phyloP scores from a whole-genome alignment of 1,140 invertebrate genomes.

The Drosophila sproati region DNA sequence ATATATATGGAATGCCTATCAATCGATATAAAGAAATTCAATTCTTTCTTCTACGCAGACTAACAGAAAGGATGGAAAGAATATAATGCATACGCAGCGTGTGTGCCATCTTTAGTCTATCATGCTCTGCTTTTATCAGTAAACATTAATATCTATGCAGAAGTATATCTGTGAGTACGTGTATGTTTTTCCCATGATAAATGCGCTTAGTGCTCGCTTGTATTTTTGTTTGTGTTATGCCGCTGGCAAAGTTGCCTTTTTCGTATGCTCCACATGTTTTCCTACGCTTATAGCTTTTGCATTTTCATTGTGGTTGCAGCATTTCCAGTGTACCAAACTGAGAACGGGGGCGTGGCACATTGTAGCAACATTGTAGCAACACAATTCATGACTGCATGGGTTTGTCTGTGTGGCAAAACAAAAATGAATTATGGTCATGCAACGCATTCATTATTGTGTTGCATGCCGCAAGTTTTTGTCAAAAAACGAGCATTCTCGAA shows the following conservation, averaged over 20 bases:
- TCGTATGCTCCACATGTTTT: constrained; percentile 35
- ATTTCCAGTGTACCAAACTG: constrained; percentile 2
- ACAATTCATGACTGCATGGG: constrained; percentile 16
- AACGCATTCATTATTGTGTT: constrained; percentile 35
- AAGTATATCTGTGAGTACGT: neutral
- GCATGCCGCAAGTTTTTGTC: constrained; percentile 13
- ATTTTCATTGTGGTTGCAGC: constrained; percentile 28
- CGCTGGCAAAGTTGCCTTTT: constrained; percentile 25
- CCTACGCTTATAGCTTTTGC: constrained; percentile 28
- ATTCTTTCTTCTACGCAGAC: constrained; percentile 20
- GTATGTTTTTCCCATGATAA: constrained; percentile 34
- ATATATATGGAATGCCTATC: constrained; percentile 45
- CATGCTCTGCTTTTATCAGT: constrained; percentile 38
- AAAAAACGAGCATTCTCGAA: constrained; percentile 7
- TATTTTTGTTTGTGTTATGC: constrained; percentile 22
- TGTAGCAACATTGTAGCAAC: constrained; percentile 4
- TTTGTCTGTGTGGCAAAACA: constrained; percentile 15
- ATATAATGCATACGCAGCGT: constrained; percentile 47
- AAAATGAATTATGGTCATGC: constrained; percentile 37
- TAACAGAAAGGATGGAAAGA: constrained; percentile 12
- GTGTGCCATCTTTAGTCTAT: constrained; percentile 36
- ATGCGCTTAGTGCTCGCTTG: constrained; percentile 29
- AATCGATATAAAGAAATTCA: constrained; percentile 62
- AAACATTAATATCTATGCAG: constrained; percentile 40
- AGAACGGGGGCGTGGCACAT: constrained; percentile 22